A percentile compares a stretch with the other conserved stretches of the same genome.
Conservation (phyloP, 1,140 invertebrate species). For the Batillaria attramentaria region DNA sequence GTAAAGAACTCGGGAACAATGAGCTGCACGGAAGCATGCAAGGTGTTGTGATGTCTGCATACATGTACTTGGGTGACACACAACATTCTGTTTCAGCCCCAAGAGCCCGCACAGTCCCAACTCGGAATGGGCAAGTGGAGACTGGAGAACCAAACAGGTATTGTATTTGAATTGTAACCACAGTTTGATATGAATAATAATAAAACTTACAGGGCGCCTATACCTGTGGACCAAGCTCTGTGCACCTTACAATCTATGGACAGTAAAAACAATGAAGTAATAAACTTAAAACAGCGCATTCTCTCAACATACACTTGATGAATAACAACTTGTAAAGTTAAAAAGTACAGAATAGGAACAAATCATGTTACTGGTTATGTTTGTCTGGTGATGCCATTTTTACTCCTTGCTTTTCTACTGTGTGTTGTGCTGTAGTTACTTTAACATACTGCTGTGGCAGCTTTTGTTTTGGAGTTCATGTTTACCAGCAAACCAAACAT, state of each 20-base stretch:
- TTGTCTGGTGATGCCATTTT: background rate
- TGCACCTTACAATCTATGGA: background rate
- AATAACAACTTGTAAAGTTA: too few relatives aligned
- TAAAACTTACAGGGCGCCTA: too few relatives aligned
- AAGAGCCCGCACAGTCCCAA: constrained; percentile 57
- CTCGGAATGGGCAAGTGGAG: constrained; percentile 43
- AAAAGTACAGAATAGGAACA: too few relatives aligned
- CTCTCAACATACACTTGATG: background rate
- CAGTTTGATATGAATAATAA: background rate
- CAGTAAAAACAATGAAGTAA: background rate
- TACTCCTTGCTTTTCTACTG: background rate
- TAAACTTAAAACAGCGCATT: too few relatives aligned
- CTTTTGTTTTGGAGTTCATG: background rate
- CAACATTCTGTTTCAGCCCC: constrained; percentile 46
- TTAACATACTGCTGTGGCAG: background rate
- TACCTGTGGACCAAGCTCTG: background rate
- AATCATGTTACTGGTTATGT: background rate
- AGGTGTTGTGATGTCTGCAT: background rate
- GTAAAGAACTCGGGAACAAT: background rate
- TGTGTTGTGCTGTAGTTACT: background rate
- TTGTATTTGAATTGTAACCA: background rate
- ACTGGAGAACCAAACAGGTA: constrained; percentile 48
- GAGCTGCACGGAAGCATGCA: background rate
- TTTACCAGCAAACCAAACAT: background rate
- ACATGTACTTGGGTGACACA: background rate